Base-by-base conservation (phyloP, 1,140 invertebrate species). In the Zaprionus ghesquierei region DNA sequence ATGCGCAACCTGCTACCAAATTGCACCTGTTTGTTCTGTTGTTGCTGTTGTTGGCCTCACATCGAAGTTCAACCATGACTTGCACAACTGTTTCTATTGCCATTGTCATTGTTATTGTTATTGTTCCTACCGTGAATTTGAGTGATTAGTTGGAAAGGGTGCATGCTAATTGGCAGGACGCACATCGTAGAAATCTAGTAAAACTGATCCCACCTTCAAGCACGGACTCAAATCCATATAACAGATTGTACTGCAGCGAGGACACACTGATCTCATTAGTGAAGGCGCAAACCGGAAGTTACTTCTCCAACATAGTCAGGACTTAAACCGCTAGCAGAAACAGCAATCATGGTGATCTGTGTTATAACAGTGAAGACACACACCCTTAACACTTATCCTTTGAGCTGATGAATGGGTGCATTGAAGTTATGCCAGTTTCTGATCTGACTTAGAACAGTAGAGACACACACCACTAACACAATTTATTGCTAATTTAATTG, bases 1-100 rank as follows among this genome's bases (percentile, higher is more conserved):
- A 68, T 68, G 69, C 65, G 38, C 50, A 68, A 61, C 61, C 41
- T 63, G 51, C 29, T 56, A 46, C 33, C 63, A 46, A 63, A 54
- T 66, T 54, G 35, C 55, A 68, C 49, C 64, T 55, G 70, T 29
- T 8, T 27, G 0, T 27, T 1, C 25, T 6, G n/a, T n/a, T n/a
- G n/a, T 55, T 68, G 50, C 13, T 38, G 29, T 49, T 54, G 10
- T 31, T 44, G 18, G 22, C 46, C 27, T 20, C 51, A 56, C 9
- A 50, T 22, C 12, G 27, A 33, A 8, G 27, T 0, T n/a, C 3
- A 41, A 44, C 31, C 33, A 49, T 72, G 69, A 72, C 69, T 60
- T 60, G 55, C 63, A 58, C 20, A 58, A 49, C 25, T 44, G 31
- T 33, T 10, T 49, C 27, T 53, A 49, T n/a, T 41, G 50, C 22